These are phyloP conservation scores for Cordilura impudica DNA, from an alignment of 2,888 invertebrate species.

Conservation along the genomic window DNA sequence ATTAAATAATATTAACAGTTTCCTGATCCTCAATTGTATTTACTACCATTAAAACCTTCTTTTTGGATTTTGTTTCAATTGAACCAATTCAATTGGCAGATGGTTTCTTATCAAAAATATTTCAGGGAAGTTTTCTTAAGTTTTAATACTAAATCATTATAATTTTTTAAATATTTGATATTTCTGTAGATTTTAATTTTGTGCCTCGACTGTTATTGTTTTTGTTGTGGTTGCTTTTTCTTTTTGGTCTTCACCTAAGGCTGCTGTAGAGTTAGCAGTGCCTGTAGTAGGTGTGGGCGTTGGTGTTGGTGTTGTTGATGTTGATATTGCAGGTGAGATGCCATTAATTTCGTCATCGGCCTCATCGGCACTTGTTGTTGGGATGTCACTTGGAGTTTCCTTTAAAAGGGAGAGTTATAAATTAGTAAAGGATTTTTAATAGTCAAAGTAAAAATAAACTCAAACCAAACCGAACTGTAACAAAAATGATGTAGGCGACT, in stretches of 20 bases:
- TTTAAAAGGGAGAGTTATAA: conserved; percentile 50
- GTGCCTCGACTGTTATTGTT: conserved; percentile 58
- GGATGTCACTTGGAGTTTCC: conserved; percentile 77
- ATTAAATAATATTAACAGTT: conserved; percentile 50
- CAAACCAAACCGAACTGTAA: no score
- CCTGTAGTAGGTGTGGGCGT: conserved; percentile 68
- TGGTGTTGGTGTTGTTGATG: conserved; percentile 67
- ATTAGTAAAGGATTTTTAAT: background rate
- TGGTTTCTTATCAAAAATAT: conserved; percentile 47
- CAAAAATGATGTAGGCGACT: no score
- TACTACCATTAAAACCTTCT: conserved; percentile 17
- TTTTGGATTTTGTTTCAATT: background rate
- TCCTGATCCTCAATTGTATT: conserved; percentile 45
- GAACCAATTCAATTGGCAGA: conserved; percentile 53
- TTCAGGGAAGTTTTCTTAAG: conserved; percentile 31
- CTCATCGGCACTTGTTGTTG: conserved; percentile 71
- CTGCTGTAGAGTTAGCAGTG: conserved; percentile 40
- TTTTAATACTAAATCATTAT: conserved; percentile 34
- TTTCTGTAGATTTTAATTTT: conserved; percentile 52
- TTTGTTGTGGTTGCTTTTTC: conserved; percentile 29
- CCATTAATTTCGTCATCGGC: conserved; percentile 71
- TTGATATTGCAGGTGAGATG: conserved; percentile 70
- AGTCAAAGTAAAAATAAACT: no score
- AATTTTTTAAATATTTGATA: conserved; percentile 18
- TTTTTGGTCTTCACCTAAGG: conserved; percentile 56